Evolutionary conservation across 2,113 vertebrate genomes (phyloP), one percentile per base, ranked within the genome.

Genomic region (Ceratotherium simum): DNA sequence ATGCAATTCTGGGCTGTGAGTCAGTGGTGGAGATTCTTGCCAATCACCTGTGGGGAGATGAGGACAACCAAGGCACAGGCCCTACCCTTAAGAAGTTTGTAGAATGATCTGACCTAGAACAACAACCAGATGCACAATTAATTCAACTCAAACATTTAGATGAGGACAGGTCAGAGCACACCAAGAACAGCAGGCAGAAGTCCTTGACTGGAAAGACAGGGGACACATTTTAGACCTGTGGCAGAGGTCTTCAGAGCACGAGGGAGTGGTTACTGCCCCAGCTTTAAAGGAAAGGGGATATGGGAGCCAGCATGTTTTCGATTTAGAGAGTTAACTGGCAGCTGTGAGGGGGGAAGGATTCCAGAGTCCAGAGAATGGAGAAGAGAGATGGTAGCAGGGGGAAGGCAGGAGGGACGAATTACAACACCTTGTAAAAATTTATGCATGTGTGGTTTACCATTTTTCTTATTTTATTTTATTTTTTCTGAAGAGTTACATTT

Each of bases 401-500:
- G 3, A 65, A 42, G 3, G 21, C 4, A 18, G 54, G 17, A 65
- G 39, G 21, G 5, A 39, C 56, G 75, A 90, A 51, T 75, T 86
- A 87, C 25, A 73, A 23, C 7, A 20, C 27, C 42, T 76, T 76
- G 27, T 46, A 67, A 95, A 90, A 80, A 56, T 54, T 11, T 58
- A 83, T 72, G 64, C n/a, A 25, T 51, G 36, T 56, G 58, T 56
- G 6, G 21, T 81, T 76, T 70, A 64, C 9, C 20, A 11, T 25
- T 89, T 90, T 87, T 84, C 31, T 95, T 95, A 16, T 10, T 86
- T 90, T 87, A 3, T 62, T 69, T 76, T 42, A 5, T 42, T 4
- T 95, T 84, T 73, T 70, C 58, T 13, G 12, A 79, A 90, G 95
- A 75, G n/a, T 62, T 84, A 48, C 31, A 70, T 87, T 65, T 79